Base-by-base conservation (phyloP, 2,888 invertebrate species). In the Cylindroiulus punctatus region DNA sequence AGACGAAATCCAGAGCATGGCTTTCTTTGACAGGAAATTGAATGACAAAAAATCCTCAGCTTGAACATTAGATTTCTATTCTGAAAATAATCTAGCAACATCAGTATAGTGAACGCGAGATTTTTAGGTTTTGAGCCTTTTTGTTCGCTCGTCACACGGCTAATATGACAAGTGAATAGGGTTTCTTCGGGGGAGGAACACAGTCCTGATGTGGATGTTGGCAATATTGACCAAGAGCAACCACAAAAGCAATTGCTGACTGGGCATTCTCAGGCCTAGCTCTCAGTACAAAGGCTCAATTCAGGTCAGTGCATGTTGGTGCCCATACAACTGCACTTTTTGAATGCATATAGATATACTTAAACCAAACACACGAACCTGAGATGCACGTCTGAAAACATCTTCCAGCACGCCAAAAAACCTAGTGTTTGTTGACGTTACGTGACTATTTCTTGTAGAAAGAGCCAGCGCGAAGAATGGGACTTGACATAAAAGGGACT, bases 11-110 rank as follows among this genome's bases (percentile, higher is more conserved):
- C 76, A 32, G 76, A 26, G 76, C 26, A 76, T 4, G 76, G 30
- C 30, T 76, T 76, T 76, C 76, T 76, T 76, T 76, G 76, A 76
- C 76, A 76, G 76, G 76, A 76, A 76, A 76, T 76, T 76, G 76
- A 76, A 76, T 76, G 76, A 76, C 76, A 76, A 76, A 76, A 76
- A 76, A 26, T 30, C 30, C 76, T 76, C 76, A 30, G 76, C 76
- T 76, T 76, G 76, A 76, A 76, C 76, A 76, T 76, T 76, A 76
- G 76, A 76, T 76, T 76, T 76, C 76, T 30, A 76, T 76, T 76
- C 76, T 76, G 76, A 76, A 76, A 76, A 76, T 76, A 76, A 76
- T 76, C 76, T 76, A 76, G 76, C 76, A 76, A 76, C 76, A 76
- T 76, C 76, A 76, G 76, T 76, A n/a, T n/a, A 76, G 76, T 76